Evolutionary conservation across 2,113 vertebrate species (phyloP), one percentile per base, ranked within the genome.

Genomic region (Phrynosoma blainvillii): DNA sequence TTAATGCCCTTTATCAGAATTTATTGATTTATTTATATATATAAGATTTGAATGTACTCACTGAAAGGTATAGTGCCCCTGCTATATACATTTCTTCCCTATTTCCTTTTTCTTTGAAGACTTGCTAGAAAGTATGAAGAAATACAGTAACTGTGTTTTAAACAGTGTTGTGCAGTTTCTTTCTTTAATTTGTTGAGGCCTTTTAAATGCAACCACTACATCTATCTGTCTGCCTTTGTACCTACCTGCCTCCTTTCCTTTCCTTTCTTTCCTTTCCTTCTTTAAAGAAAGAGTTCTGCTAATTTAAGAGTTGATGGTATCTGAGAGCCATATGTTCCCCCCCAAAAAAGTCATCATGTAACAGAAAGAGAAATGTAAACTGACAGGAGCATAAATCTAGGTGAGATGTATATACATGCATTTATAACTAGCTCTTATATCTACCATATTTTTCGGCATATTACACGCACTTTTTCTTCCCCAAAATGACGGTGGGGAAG

Each of bases 301-400:
- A 5, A 16, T 4, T 25, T 5, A 70, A 71, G 66, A 54, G 66
- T 25, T 84, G 5, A 23, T 77, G 59, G 8, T 25, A 66, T 3
- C 88, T 90, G 77, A 84, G 12, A 74, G 14, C n/a, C 40, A 80
- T 0, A 0, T 30, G 71, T 93, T 93, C n/a, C 89, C 76, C 74
- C 23, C 86, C 66, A 3, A n/a, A 30, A 76, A 11, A 27, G 20
- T 40, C 21, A 71, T 80, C 25, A 75, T 66, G 54, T 52, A 76
- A 16, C 18, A 82, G 9, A n/a, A 23, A 32, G 71, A 47, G 68
- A 82, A 62, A 87, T 82, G 25, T 71, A 62, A 74, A 80, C 23
- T 82, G 79, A 23, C 23, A 82, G 68, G 16, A 73, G 56, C 70
- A 20, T 16, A 75, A 23, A 3, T 25, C 79, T 87, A 18, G 65